phyloP scores from a whole-genome alignment of 2,888 invertebrate genomes.

The Pecten maximus region DNA sequence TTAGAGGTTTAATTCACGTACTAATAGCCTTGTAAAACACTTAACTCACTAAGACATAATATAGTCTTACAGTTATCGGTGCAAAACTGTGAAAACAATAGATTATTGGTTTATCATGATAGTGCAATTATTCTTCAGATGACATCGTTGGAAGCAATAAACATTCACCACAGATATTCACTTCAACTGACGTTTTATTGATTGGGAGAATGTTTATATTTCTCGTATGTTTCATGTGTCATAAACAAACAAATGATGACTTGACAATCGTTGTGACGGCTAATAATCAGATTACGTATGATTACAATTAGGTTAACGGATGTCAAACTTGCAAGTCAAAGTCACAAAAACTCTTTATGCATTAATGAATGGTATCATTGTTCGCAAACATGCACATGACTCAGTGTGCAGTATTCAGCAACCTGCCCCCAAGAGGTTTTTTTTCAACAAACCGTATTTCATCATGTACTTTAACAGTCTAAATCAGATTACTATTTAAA shows the following conservation, averaged over 20 bases:
- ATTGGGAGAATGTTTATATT: too few species aligned
- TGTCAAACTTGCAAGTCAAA: neutral
- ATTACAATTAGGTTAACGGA: neutral
- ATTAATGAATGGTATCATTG: neutral
- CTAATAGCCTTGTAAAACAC: too few species aligned
- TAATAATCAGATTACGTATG: neutral
- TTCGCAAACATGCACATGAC: neutral
- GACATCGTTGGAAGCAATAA: too few species aligned
- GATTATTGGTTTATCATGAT: too few species aligned
- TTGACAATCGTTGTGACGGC: neutral
- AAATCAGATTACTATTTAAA: neutral
- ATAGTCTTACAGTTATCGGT: too few species aligned
- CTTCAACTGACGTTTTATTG: too few species aligned
- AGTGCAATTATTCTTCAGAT: too few species aligned
- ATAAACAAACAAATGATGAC: neutral
- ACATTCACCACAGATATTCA: too few species aligned
- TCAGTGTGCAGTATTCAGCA: neutral
- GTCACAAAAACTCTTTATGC: conserved; percentile 6
- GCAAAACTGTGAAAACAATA: too few species aligned
- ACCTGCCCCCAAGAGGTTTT: neutral
- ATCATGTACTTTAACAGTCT: neutral
- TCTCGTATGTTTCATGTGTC: neutral
- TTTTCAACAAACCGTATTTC: neutral
- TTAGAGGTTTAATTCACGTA: too few species aligned
- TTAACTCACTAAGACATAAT: too few species aligned